phyloP scores from a whole-genome alignment of 2,888 invertebrate genomes.

The Chromoteleia sp. region DNA sequence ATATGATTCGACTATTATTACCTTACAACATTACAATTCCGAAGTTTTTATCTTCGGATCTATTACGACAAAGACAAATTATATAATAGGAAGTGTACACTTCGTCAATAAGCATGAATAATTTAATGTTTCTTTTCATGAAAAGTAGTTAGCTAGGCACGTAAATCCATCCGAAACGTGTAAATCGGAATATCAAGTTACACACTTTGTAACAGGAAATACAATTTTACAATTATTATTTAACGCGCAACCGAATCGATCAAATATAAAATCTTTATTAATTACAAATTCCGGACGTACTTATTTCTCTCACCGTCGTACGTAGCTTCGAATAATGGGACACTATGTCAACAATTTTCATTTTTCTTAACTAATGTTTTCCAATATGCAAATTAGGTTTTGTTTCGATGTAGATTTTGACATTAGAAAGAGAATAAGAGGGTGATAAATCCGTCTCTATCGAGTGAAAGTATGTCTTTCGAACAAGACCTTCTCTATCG shows the following conservation, averaged over 20 bases:
- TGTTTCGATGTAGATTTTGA: constrained; percentile 23
- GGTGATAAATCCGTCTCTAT: constrained; percentile 6
- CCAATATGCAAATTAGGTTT: not conserved
- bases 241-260: too few species aligned
- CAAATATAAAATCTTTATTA: too few species aligned
- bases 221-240: too few species aligned
- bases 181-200: not conserved
- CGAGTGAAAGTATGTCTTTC: constrained; percentile 45
- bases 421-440: constrained; percentile 34
- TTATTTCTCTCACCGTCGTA: too few species aligned
- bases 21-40: too few species aligned
- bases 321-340: too few species aligned
- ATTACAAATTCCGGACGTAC: too few species aligned
- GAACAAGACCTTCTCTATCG: constrained; percentile 13
- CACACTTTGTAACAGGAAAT: too few species aligned
- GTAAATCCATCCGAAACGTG: not conserved
- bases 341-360: too few species aligned
- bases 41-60: not conserved
- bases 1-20: too few species aligned
- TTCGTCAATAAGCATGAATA: constrained; percentile 15
- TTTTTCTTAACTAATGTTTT: not conserved
- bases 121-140: constrained; percentile 18
- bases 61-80: not conserved
- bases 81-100: constrained; percentile 6
- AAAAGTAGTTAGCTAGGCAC: not conserved